Conservation (phyloP, 1,140 invertebrate species). For the Samia ricini region DNA sequence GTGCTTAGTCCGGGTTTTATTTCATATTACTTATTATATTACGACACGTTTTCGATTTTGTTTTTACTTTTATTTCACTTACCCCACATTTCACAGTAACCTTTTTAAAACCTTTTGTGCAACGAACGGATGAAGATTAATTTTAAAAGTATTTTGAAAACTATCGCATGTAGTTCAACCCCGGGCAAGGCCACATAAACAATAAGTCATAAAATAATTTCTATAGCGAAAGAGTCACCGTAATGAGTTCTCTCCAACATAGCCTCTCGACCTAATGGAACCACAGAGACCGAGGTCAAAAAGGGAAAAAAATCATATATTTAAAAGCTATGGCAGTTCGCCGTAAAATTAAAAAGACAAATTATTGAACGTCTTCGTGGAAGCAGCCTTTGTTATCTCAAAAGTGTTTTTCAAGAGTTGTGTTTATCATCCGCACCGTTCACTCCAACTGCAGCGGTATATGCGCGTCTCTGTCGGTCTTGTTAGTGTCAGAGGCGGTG, state of each 20-base stretch:
- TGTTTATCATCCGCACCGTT: slow-evolving; percentile 59
- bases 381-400: slow-evolving; percentile 76
- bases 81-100: not conserved
- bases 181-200: slow-evolving; percentile 46
- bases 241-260: slow-evolving; percentile 64
- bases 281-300: slow-evolving; percentile 55
- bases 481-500: slow-evolving; percentile 64
- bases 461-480: slow-evolving; percentile 59
- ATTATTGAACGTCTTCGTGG: slow-evolving; percentile 76
- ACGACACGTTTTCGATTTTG: slow-evolving; percentile 50
- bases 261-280: slow-evolving; percentile 60
- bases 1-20: slow-evolving; percentile 63
- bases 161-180: not conserved
- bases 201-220: slow-evolving; percentile 70
- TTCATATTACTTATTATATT: slow-evolving; percentile 60
- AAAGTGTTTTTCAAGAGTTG: slow-evolving; percentile 76
- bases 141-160: not conserved
- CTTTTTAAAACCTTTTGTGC: slow-evolving; percentile 1
- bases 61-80: slow-evolving; percentile 29
- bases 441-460: slow-evolving; percentile 34
- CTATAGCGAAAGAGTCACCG: slow-evolving; percentile 45
- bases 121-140: not conserved
- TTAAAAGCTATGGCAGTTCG: slow-evolving; percentile 72
- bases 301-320: slow-evolving; percentile 66
- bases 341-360: slow-evolving; percentile 77